Base-by-base conservation (phyloP, 1,140 invertebrate species). In the Drosophila sp. region DNA sequence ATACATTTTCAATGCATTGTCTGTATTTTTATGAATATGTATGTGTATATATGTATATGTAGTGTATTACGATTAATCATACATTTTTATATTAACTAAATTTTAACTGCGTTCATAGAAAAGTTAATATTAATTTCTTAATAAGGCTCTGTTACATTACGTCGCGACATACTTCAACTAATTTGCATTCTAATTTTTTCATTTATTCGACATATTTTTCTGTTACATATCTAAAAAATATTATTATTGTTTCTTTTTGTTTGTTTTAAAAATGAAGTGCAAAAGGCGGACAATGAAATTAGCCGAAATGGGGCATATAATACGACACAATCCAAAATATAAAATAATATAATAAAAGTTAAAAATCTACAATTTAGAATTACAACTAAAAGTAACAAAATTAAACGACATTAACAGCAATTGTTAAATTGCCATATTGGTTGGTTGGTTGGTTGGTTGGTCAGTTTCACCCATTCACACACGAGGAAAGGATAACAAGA, bases 1-100 rank as follows among this genome's bases (percentile, higher is more conserved):
- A 87, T 87, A 76, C 82, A 87, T 87, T 87, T 87, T 66, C 14
- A 87, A 87, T 87, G 82, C 76, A 87, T 81, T 87, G 29, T 66
- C 66, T 36, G 71, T 75, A 40, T 76, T 59, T 83, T 83, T 67
- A 72, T 76, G 64, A 67, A 70, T 74, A 67, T 76, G 57, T 76
- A 45, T 79, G 48, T 72, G 41, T 76, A 57, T 72, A 43, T 78
- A 59, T 80, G 69, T 57, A 54, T 74, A 38, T 38, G 51, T 77
- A 65, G 62, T 62, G 64, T 81, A 70, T 69, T 67, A 78, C 74
- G 48, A 62, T 70, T 65, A 64, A 65, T 61, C 57, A 58, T 66
- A 67, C 59, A 46, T 84, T 21, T 50, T 66, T 41, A 72, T 69
- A 81, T 81, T 87, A 78, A 76, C 78, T 87, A 81, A 78, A 62